Percentiles rank a stretch among this genome's conserved stretches.
phyloP scores from a whole-genome alignment of 2,797 vertebrate genomes.

The Staurois parvus region DNA sequence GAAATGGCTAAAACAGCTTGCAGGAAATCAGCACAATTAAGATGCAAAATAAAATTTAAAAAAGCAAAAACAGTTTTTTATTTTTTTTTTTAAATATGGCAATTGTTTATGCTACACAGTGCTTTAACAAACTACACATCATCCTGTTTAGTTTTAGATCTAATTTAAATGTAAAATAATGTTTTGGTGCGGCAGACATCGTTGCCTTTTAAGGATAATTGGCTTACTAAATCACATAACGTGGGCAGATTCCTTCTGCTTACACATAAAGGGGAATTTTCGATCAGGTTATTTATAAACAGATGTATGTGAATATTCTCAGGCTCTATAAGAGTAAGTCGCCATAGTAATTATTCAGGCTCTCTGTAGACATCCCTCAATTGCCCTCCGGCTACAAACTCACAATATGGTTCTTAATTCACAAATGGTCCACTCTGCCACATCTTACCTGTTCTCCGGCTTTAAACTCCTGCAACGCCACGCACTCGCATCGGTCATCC shows the following conservation, averaged over 20 bases:
- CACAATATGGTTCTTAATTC: conserved; percentile 37
- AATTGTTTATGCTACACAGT: too few species aligned
- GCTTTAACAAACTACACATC: too few species aligned
- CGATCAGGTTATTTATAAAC: neutral
- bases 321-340: neutral
- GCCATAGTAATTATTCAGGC: neutral
- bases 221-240: too few species aligned
- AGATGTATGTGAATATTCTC: neutral
- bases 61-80: too few species aligned
- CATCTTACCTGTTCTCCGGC: conserved; percentile 88
- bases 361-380: neutral
- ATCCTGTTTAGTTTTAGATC: too few species aligned
- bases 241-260: neutral
- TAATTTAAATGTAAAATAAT: too few species aligned
- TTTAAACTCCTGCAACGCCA: conserved; percentile 92
- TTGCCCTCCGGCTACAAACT: conserved; percentile 13
- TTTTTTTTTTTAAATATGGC: too few species aligned
- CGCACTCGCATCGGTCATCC: conserved; percentile 96
- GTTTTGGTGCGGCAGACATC: too few species aligned
- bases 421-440: neutral
- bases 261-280: neutral
- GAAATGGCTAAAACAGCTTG: too few species aligned
- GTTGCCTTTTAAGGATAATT: too few species aligned
- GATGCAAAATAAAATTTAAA: too few species aligned
- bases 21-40: too few species aligned